Percentiles rank a stretch among this genome's conserved stretches.
Evolutionary conservation across 2,797 vertebrate genomes (phyloP).

Genomic region (Gila robusta): DNA sequence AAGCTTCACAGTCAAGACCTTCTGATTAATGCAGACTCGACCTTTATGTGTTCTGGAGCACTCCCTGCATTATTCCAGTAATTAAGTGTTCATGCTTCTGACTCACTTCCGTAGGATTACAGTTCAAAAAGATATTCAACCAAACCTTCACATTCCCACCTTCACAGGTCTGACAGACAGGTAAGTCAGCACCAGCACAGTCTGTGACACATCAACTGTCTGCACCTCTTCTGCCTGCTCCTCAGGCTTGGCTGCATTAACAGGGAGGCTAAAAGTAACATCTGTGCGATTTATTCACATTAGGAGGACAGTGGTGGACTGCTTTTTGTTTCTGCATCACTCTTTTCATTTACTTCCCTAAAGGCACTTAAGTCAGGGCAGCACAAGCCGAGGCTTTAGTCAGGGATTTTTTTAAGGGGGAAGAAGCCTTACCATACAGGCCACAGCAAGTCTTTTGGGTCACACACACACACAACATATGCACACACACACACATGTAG

Average conservation of each 20-base stretch:
- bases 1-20: background rate
- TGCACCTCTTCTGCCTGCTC: conserved; percentile 62
- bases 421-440: conserved; percentile 24
- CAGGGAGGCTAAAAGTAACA: conserved; percentile 13
- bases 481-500: conserved; percentile 48
- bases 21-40: conserved; percentile 7
- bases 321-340: background rate
- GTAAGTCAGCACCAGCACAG: conserved; percentile 48
- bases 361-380: background rate
- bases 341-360: conserved; percentile 15
- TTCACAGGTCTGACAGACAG: conserved; percentile 52
- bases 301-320: background rate
- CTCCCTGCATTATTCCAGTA: conserved; percentile 45
- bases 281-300: conserved; percentile 18
- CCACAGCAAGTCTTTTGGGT: conserved; percentile 38
- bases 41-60: conserved; percentile 22
- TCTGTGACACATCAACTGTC: conserved; percentile 73
- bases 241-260: conserved; percentile 14
- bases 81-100: conserved; percentile 31
- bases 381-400: conserved; percentile 8
- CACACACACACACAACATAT: conserved; percentile 24
- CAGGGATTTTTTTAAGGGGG: background rate
- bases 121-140: conserved; percentile 19
- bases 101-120: conserved; percentile 49
- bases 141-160: conserved; percentile 45